Base-by-base conservation (phyloP, 2,797 vertebrate species). In the Catamblyrhynchus diadema region DNA sequence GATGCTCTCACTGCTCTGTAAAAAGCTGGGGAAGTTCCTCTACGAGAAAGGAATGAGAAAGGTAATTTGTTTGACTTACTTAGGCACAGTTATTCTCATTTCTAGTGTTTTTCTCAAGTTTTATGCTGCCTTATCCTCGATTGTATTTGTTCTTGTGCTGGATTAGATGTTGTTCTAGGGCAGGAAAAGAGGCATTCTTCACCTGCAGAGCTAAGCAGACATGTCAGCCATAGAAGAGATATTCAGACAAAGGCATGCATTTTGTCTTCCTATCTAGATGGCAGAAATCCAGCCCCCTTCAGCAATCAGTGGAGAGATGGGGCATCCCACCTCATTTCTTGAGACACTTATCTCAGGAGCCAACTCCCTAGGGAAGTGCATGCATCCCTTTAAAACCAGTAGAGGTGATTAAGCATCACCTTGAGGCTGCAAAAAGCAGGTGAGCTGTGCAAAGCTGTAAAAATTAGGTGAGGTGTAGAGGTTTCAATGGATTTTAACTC, bases 1-100 rank as follows among this genome's bases (percentile, higher is more conserved):
- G 88, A 80, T 81, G n/a, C 90, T 97, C 42, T 97, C 96, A 28
- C 45, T 53, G 39, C 91, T 94, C 56, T 97, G 97, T 69, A 93
- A 95, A 94, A 92, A 90, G 86, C 75, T 98, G 85, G 88, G 93
- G 22, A 96, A 95, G n/a, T 95, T 95, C 78, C 90, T 98, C 60
- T 86, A 94, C 1, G 75, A 70, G 62, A 97, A 89, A 92, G 97
- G 97, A 80, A 85, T 97, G 51, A 93, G 95, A 88, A 92, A 98
- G 97, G 97, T 97, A 97, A 96, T 88, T 54, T 9, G 10, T 67
- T 91, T 72, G 45, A 47, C 50, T 81, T 81, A 56, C 37, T 73
- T 28, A 67, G 27, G 22, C 56, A 89, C 21, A 51, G 19, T 61
- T 64, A 16, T 47, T 13, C 27, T 75, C 6, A 48, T 47, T 85